phyloP scores from a whole-genome alignment of 2,113 vertebrate species.

The Uropsilus gracilis region DNA sequence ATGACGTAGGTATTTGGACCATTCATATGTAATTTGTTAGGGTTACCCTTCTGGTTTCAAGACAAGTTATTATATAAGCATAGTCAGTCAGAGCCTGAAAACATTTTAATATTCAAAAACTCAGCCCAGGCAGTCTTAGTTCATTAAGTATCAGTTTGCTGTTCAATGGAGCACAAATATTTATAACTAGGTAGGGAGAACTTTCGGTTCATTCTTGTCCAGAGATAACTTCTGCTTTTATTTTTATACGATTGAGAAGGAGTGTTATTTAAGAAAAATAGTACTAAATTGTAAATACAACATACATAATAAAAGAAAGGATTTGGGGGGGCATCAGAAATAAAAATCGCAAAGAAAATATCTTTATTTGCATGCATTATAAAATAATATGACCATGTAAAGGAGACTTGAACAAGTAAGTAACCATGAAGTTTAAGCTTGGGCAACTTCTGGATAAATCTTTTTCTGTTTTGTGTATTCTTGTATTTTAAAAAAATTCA shows the following conservation, averaged over 20 bases:
- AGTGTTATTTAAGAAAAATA: not conserved
- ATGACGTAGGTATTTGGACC: constrained; percentile 34
- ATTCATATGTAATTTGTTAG: constrained; percentile 60
- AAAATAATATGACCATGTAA: not conserved
- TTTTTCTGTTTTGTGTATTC: not conserved
- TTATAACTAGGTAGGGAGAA: not conserved
- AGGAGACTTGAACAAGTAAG: not conserved
- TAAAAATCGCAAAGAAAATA: constrained; percentile 2
- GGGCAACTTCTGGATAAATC: not conserved
- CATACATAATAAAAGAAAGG: not conserved
- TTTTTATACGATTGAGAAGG: not conserved
- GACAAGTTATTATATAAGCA: constrained; percentile 40
- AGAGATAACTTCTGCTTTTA: not conserved
- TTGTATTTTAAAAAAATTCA: not conserved
- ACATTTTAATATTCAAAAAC: constrained; percentile 57
- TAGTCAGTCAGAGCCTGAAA: constrained; percentile 27
- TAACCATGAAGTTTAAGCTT: not conserved
- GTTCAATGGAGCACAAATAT: not conserved
- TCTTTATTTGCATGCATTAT: constrained; percentile 35
- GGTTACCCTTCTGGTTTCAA: constrained; percentile 54
- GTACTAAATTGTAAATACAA: not conserved
- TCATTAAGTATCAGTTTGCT: not conserved
- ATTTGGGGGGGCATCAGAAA: not conserved
- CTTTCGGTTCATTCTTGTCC: not conserved
- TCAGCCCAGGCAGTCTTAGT: not conserved